Evolutionary conservation across 2,888 invertebrate species (phyloP), one percentile per base, ranked within the genome.

Genomic region (Meliscaeva auricollis): DNA sequence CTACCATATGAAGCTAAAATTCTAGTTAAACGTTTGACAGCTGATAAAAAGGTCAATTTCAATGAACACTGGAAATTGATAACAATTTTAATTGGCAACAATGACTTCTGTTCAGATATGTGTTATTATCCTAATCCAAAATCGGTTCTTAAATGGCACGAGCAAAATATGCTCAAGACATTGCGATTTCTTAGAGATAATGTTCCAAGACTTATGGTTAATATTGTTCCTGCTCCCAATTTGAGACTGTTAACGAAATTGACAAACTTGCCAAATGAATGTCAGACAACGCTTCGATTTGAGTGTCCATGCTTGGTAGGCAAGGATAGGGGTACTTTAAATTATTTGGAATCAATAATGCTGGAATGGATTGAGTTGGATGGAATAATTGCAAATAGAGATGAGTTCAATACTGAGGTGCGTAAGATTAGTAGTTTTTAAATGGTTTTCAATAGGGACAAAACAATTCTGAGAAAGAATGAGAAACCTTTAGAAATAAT

Each of bases 1-100:
- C 90, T 94, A 88, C 93, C 93, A 0, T 93, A 93, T 68, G 94
- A 94, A 94, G 93, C 94, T 0, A 91, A 92, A 81, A 90, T 93
- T 52, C 89, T 95, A 54, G 90, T 94, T 0, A 92, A 92, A 70
- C 92, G 94, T 74, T 93, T 95, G 66, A 91, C 91, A 80, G 90
- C 89, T 6, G 94, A 95, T 90, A 91, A 92, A 6, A 90, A 93
- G 54, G 93, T 95, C 1, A 92, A 95, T 82, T 87, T 94, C 68
- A 90, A 93, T 6, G 91, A 92, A 15, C 93, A 95, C 88, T 95
- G 95, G 95, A 95, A 95, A 91, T 93, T 95, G 88, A 90, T 95
- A 9, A 94, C 94, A 0, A 77, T 94, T 9, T 92, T 94, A 88
- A 94, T 95, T 52, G 95, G 95, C 17, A 90, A 93, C 38, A 95